Conservation (phyloP, 2,113 vertebrate genomes). For the Onychostoma macrolepis region DNA sequence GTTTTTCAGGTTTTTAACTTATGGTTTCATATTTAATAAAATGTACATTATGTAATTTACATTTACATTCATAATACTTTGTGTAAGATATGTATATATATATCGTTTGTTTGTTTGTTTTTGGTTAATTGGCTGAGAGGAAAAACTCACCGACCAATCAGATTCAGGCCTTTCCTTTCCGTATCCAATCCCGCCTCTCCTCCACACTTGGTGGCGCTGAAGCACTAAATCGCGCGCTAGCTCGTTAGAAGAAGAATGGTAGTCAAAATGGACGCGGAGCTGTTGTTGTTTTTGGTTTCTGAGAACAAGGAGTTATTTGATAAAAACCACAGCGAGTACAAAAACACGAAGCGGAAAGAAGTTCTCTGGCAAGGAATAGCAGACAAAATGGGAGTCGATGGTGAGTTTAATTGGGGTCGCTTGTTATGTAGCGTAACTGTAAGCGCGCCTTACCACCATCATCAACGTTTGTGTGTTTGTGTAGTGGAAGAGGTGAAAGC, state of each 20-base stretch:
- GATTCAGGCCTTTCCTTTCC: not conserved
- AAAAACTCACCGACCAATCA: not conserved
- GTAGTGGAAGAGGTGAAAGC: slow-evolving; percentile 34
- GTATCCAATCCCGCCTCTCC: not conserved
- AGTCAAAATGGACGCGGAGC: slow-evolving; percentile 27
- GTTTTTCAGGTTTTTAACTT: not conserved
- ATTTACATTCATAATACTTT: not conserved
- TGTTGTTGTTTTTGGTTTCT: slow-evolving; percentile 39
- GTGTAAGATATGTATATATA: not conserved
- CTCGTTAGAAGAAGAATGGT: not conserved
- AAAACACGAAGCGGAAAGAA: slow-evolving; percentile 35
- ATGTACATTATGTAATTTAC: not conserved
- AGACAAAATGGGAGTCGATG: slow-evolving; percentile 39
- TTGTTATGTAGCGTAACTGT: not conserved
- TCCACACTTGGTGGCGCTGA: not conserved
- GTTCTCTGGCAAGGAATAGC: slow-evolving; percentile 35
- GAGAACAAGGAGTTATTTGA: slow-evolving; percentile 37
- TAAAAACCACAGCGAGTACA: slow-evolving; percentile 30
- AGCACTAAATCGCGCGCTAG: not conserved
- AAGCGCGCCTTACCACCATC: not conserved
- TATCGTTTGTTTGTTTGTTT: not conserved
- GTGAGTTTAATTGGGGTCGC: slow-evolving; percentile 3
- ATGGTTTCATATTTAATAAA: not conserved
- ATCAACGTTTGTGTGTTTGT: slow-evolving; percentile 1
- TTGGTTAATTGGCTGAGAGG: not conserved